Base-by-base conservation (phyloP, 2,888 invertebrate species). In the Silvanus unidentatus region DNA sequence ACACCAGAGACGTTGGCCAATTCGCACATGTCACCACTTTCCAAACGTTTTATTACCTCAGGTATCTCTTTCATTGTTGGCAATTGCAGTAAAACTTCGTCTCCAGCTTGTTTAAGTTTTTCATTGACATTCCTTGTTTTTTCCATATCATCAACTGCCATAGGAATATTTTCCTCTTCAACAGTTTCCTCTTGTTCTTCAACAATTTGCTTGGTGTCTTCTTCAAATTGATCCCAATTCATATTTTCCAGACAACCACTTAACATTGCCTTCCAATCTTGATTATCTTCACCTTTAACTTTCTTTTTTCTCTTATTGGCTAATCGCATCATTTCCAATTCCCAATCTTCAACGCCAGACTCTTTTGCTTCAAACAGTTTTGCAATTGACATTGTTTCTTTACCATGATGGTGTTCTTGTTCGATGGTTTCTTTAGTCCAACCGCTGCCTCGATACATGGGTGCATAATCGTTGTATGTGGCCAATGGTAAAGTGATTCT, bases 181-280 rank as follows among this genome's bases (percentile, higher is more conserved):
- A 69, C 64, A 1, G 59, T 74, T 55, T 75, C 79, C 58, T 84
- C 82, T 64, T 83, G 82, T 47, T 81, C 84, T 68, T 86, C 86
- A 52, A 84, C 82, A 3, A 81, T 85, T 39, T 80, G 75, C 56
- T 74, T 80, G 55, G 84, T 84, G 62, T 86, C 86, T 45, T 81
- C 84, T 70, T 86, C 86, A 64, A 86, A 86, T 45, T 68, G 65
- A 47, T 67, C 63, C 68, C 68, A 68, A 46, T 68, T 66, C 68
- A 86, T 82, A 68, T 81, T 80, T 52, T 77, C 80, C 4, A 84
- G 63, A 39, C 81, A 79, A 14, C 79, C 76, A 11, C 77, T 72
- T 32, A 80, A 69, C 65, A 81, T 81, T 43, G 58, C 51, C 44
- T 66, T 68, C 68, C 68, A 68, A 47, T 68, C 67, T 6, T 42